A percentile compares a stretch with the other conserved stretches of the same genome.
These are phyloP conservation scores for Syngnathus typhle DNA, from an alignment of 2,113 vertebrate genomes.

Conservation along the genomic window DNA sequence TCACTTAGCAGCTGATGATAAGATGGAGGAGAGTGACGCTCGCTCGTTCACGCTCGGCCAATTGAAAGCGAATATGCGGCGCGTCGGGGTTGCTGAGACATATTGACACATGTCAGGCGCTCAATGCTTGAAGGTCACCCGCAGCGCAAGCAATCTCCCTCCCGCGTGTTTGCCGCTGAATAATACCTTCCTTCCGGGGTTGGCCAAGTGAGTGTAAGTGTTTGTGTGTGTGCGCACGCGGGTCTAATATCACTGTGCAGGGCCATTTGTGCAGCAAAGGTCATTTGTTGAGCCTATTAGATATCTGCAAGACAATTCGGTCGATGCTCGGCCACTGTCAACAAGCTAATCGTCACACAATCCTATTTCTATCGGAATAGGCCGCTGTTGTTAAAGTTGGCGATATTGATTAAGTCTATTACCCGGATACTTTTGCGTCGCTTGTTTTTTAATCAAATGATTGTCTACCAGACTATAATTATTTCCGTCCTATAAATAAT, in stretches of 20 bases:
- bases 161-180: neutral
- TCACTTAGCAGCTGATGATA: slow-evolving; percentile 56
- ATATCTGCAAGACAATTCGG: slow-evolving; percentile 40
- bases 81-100: slow-evolving; percentile 30
- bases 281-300: slow-evolving; percentile 32
- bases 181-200: neutral
- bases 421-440: too few species aligned
- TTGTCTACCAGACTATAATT: too few species aligned
- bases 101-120: slow-evolving; percentile 40
- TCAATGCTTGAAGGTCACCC: slow-evolving; percentile 15
- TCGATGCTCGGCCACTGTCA: slow-evolving; percentile 24
- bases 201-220: neutral
- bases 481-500: too few species aligned
- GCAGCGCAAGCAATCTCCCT: neutral
- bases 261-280: slow-evolving; percentile 38
- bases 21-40: slow-evolving; percentile 39
- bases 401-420: neutral
- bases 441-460: too few species aligned
- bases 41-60: slow-evolving; percentile 54
- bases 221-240: neutral
- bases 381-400: neutral
- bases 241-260: slow-evolving; percentile 4
- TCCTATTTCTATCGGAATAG: neutral
- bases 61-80: slow-evolving; percentile 39
- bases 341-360: neutral